Base-by-base conservation (phyloP, 2,888 invertebrate genomes). In the Sinelater perroti region DNA sequence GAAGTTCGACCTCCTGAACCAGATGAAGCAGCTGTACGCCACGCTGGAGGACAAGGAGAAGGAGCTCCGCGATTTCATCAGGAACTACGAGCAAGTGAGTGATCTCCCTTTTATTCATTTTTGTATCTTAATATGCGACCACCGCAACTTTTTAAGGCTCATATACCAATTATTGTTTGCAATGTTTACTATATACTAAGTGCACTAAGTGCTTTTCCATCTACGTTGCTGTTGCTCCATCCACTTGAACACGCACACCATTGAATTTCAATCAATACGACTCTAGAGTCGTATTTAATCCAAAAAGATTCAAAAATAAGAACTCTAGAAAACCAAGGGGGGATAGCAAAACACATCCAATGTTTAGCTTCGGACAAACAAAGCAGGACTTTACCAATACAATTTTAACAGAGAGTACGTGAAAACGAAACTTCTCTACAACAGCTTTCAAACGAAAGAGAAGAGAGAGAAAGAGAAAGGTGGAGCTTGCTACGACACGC, bases 11-110 rank as follows among this genome's bases (percentile, higher is more conserved):
- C 83, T 97, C 63, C 82, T 96, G 67, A 91, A 90, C 75, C 95
- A 96, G 81, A 95, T 96, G 88, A 95, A 95, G 78, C 95, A 96
- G 74, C 84, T 97, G 57, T 97, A 96, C 77, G 88, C 90, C 52
- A 95, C 95, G 5, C 82, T 97, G 60, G 96, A 96, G 79, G 95
- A 95, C 77, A 96, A 96, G 80, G 96, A 97, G 76, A 90, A 91
- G 70, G 95, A 96, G 77, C 81, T 96, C 56, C 83, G 95, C 56
- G 95, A 96, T 79, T 96, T 96, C 75, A 95, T 97, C 73, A 85
- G 95, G 67, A 95, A 93, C 80, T 96, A 93, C 79, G 96, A 96
- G 79, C 94, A 91, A 86, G 90, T 90, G 79, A 77, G 77, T 70
- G 26, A 5, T n/a, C n/a, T 24, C 5, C 14, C 24, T 40, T 40